Base-by-base conservation (phyloP, 2,888 invertebrate species). In the Actias luna region DNA sequence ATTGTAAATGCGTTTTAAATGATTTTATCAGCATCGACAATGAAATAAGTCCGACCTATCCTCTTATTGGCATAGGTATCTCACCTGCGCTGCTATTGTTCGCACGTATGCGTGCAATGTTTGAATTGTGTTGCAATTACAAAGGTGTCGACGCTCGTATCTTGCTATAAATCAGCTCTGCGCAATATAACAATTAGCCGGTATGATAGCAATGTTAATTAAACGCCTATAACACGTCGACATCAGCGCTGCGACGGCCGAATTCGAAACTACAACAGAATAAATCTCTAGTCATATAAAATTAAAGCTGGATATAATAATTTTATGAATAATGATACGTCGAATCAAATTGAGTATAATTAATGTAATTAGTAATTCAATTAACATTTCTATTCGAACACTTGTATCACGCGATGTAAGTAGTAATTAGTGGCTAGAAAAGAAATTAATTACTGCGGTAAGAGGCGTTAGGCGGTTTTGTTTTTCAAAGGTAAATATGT, bases 131-230 rank as follows among this genome's bases (percentile, higher is more conserved):
- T 78, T 69, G 82, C 86, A 90, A 92, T 92, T 92, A 91, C 87
- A 83, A 85, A 91, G 92, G 92, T 92, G 91, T 89, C 85, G 85
- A 88, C 87, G 81, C 82, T 84, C 83, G 79, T 86, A 86, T 89
- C 86, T 85, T 75, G 84, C 79, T 74, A 91, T 93, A 93, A 93
- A 93, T 93, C 93, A 93, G 85, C 83, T 82, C 85, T 85, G 86
- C 88, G 83, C 92, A 91, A 92, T 93, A 89, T 91, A 93, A 93
- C 92, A 93, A 93, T 93, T 93, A 92, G 92, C 85, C 80, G 91
- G 89, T 87, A 92, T 89, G 90, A 88, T 89, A 89, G 89, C 88
- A 90, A 92, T 93, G 92, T 92, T 93, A 93, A 93, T 93, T 92
- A 92, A 93, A 92, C 84, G 86, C 78, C 83, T 82, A 86, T 89